Base-by-base conservation (phyloP, 23 tunicate genomes). In the Clavelina lepadiformis region DNA sequence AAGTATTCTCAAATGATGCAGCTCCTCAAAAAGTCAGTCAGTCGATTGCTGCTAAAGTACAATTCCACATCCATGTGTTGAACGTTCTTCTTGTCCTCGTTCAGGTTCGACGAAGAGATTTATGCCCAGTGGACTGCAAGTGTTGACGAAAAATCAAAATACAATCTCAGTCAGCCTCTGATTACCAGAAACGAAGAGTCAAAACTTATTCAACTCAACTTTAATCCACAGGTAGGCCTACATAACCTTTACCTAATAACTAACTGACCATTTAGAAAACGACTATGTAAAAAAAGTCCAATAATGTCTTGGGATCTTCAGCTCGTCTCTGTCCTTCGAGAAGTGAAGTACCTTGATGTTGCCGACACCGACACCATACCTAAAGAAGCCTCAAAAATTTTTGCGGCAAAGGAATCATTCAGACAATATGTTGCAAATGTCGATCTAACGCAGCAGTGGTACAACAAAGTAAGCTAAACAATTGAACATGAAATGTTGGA, bases 311-410 rank as follows among this genome's bases (percentile, higher is more conserved):
- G n/a, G n/a, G n/a, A n/a, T n/a, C 33, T 56, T 20, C 56, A 91
- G 92, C 85, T 91, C 28, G 98, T 82, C 15, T 76, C 93, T 32
- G 98, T 91, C 24, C 76, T 91, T 20, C 92, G 98, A 8, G 98
- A 91, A 71, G 98, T 91, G 22, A 82, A 78, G 53, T 91, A 91
- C 59, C 52, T 91, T 57, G 98, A 83, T 31, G 56, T 27, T 3
- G 71, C 47, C 19, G 98, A 81, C 46, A 64, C 50, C 38, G 89
- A 81, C 24, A 77, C 66, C 3, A 77, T 91, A 1, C 98, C 98
- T 19, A 68, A 65, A 0, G 86, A 68, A 50, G 98, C 98, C 20
- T 63, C 85, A 5, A 84, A 77, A 8, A 82, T 91, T 13, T 91
- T 82, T 46, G 74, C 45, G 22, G 81, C 81, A 3, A 83, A 83